Evolutionary conservation across 2,113 vertebrate species (phyloP), one percentile per base, ranked within the genome.

Genomic region (Odontophorus gujanensis): DNA sequence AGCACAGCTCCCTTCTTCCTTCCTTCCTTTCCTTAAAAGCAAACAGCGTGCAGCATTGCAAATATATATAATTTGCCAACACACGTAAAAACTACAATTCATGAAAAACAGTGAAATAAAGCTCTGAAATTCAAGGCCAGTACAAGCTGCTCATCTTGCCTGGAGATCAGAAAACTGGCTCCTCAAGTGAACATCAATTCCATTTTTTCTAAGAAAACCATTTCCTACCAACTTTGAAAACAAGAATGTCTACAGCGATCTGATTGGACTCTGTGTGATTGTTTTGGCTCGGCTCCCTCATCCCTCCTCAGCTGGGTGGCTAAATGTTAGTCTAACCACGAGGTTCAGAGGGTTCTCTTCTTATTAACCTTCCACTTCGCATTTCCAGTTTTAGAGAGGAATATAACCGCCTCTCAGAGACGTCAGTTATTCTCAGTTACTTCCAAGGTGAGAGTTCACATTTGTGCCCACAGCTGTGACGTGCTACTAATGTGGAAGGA

Each of bases 211-310:
- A 79, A 90, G 93, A 85, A 96, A 97, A 90, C 93, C 59, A 92
- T 96, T 96, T 95, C 90, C 87, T 84, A 95, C 73, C 82, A 96
- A 82, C 90, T 97, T 69, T n/a, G 47, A 96, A 96, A 95, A 96
- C 78, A 91, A 63, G 81, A 94, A 93, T 87, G 75, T 89, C 71
- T 95, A 74, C 81, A 92, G 77, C 48, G 88, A 95, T 94, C 95
- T 73, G 81, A 90, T 4, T 91, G 92, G 92, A 94, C 62, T 94
- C 92, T 72, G 63, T 69, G 63, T 93, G 94, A 96, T 80, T 82
- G 93, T 96, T 97, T 95, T 97, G 96, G 95, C 96, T 95, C 28
- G 12, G 86, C 38, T 95, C 85, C 89, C 84, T 93, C 76, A 57
- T 63, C 92, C 73, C 69, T 94, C 94, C 93, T 89, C 61, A 71